phyloP scores from a whole-genome alignment of 64 coral and sea anemone genomes.

The Montipora capricornis region DNA sequence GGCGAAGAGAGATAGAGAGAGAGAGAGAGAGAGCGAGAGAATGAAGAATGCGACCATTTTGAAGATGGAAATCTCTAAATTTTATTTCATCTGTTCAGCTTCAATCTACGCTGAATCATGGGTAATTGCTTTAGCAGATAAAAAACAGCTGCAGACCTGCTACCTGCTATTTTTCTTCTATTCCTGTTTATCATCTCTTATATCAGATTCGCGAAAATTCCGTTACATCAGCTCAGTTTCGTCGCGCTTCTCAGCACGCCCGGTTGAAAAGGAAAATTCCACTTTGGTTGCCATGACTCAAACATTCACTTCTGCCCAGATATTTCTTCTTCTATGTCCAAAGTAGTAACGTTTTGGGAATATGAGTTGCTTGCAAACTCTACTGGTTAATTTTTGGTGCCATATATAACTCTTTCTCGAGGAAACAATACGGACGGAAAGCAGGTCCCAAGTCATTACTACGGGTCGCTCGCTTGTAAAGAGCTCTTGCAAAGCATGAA shows the following conservation, averaged over 20 bases:
- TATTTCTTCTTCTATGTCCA: background rate
- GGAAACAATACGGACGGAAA: slow-evolving; percentile 56
- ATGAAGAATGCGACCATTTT: no score
- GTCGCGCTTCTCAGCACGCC: background rate
- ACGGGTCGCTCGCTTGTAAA: slow-evolving; percentile 58
- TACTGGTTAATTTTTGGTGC: slow-evolving; percentile 36
- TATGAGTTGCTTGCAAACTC: background rate
- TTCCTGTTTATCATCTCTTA: slow-evolving; percentile 20
- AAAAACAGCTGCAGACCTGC: background rate
- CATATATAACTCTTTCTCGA: slow-evolving; percentile 29
- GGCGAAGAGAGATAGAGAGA: no score
- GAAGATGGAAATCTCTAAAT: no score
- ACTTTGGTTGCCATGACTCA: background rate
- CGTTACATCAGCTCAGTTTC: slow-evolving; percentile 11
- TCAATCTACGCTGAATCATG: slow-evolving; percentile 6
- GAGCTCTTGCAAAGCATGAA: slow-evolving; percentile 67
- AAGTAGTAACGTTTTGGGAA: background rate
- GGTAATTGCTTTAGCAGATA: background rate
- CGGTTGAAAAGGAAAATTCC: background rate
- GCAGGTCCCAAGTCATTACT: slow-evolving; percentile 55
- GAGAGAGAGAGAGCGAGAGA: no score
- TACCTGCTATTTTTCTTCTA: slow-evolving; percentile 6
- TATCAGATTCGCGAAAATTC: slow-evolving; percentile 37
- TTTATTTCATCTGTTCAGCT: no score
- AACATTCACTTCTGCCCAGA: background rate